Base-by-base conservation (phyloP, 2,888 invertebrate genomes). In the Patella ulyssiponensis region DNA sequence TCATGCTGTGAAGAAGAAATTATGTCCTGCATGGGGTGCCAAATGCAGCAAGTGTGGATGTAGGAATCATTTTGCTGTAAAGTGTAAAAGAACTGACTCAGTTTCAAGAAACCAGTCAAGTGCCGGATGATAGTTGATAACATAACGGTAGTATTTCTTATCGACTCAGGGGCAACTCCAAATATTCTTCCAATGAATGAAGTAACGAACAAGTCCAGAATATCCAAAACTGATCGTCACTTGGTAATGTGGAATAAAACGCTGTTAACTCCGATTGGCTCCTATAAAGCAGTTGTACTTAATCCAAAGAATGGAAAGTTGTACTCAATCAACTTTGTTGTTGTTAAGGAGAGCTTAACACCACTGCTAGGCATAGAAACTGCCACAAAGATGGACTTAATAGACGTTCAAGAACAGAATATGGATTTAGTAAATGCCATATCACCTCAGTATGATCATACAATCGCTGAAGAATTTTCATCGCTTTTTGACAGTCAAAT, bases 401-500 rank as follows among this genome's bases (percentile, higher is more conserved):
- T 82, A 20, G 76, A 75, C 20, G 77, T 80, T 14, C 74, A 80
- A 12, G 14, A 72, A 54, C 72, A 80, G 15, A 12, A 73, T 23
- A 73, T 78, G n/a, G 27, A 56, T 58, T 52, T 58, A 51, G n/a
- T 56, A 20, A 27, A 58, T 17, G 17, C 11, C 7, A 27, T 54
- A 15, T 27, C 27, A 27, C 27, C 27, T 27, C 27, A 27, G 27
- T 2, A 27, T 27, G 27, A 27, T 27, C 27, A 27, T 27, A 15
- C 14, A 15, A 54, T 54, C 54, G 54, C 12, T 15, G 17, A 17
- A 3, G 9, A 80, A 73, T 80, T 76, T 54, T 15, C 12, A 27
- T 72, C 71, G 51, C 76, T 81, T 7, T 82, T 82, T 71, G 14
- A 76, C 7, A 81, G 82, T 15, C 73, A 76, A 75, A 15, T 54